Evolutionary conservation across 1,140 invertebrate genomes (phyloP).

Genomic region (Polypedilum vanderplanki): DNA sequence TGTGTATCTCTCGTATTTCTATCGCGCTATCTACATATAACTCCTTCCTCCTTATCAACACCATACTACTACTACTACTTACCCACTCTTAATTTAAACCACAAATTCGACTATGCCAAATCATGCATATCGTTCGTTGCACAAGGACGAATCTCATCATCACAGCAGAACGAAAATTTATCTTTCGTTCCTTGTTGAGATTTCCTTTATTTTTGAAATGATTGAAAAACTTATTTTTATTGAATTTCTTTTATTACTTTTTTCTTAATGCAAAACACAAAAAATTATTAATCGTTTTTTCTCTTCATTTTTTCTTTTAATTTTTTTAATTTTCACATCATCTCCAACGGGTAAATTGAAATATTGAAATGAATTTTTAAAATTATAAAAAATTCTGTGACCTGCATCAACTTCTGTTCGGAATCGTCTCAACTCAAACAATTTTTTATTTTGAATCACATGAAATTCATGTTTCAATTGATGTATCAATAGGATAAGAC

Average conservation of each 20-base stretch:
- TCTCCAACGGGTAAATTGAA: not conserved
- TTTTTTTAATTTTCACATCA: slow-evolving; percentile 11
- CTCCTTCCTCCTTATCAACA: too few species aligned
- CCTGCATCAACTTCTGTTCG: slow-evolving; percentile 16
- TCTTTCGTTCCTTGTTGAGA: not conserved
- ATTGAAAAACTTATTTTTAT: too few species aligned
- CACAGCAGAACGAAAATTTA: not conserved
- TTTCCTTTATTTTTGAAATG: not conserved
- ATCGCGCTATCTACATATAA: not conserved
- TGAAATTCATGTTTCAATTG: slow-evolving; percentile 8
- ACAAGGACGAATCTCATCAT: not conserved
- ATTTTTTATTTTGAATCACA: slow-evolving; percentile 16
- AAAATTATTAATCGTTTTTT: slow-evolving; percentile 3
- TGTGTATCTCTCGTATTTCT: not conserved
- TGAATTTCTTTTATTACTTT: not conserved
- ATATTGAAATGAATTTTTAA: too few species aligned
- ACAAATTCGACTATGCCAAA: not conserved
- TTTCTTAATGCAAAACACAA: not conserved
- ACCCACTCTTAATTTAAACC: too few species aligned
- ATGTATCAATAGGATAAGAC: slow-evolving; percentile 23
- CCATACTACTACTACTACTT: too few species aligned
- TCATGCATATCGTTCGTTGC: not conserved
- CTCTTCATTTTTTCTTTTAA: slow-evolving; percentile 11
- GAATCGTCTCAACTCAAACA: slow-evolving; percentile 1
- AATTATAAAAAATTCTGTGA: not conserved